Conservation (phyloP, 2,113 vertebrate genomes). For the Carlito syrichta region DNA sequence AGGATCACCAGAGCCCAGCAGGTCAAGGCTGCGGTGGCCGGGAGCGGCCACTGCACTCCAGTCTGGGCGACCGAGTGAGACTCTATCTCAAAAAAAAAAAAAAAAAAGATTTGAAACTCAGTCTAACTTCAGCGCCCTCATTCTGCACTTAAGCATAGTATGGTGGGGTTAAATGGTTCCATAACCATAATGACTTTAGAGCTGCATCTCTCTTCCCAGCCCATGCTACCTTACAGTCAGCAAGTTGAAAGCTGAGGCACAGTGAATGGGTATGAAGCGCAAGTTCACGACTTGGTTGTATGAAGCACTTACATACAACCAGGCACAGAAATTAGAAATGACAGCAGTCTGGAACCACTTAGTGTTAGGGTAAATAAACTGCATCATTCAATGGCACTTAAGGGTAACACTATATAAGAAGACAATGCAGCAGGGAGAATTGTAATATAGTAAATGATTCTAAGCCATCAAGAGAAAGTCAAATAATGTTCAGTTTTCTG, state of each 20-base stretch:
- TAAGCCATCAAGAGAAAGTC: background rate
- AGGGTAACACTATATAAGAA: background rate
- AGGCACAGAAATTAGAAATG: background rate
- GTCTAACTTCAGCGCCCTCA: background rate
- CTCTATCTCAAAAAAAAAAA: no score
- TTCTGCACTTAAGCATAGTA: background rate
- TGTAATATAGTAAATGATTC: background rate
- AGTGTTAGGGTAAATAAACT: background rate
- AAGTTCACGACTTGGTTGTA: background rate
- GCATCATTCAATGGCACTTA: background rate
- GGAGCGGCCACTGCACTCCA: no score
- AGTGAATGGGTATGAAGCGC: background rate
- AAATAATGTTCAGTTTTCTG: background rate
- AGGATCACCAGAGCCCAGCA: no score
- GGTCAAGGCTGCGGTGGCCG: no score
- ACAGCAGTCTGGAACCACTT: background rate
- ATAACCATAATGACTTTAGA: background rate
- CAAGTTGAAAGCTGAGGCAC: background rate
- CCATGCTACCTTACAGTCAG: background rate
- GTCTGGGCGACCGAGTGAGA: no score
- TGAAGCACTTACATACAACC: background rate
- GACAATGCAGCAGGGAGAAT: background rate
- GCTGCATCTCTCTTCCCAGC: background rate
- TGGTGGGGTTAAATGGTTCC: background rate
- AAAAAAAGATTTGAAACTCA: background rate